phyloP scores from a whole-genome alignment of 2,888 invertebrate genomes.

The Agrilus mali region DNA sequence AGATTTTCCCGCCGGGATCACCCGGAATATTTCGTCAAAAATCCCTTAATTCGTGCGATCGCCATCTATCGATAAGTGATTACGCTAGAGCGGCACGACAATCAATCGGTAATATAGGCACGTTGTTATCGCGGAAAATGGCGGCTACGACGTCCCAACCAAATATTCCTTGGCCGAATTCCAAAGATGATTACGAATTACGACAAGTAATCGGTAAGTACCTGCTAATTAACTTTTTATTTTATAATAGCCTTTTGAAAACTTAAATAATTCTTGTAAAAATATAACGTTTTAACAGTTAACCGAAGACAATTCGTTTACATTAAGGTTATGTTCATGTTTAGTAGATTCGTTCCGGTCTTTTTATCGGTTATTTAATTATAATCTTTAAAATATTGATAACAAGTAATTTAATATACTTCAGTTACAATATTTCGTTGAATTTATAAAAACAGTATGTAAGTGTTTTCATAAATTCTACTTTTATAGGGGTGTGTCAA shows the following conservation, averaged over 20 bases:
- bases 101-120: slow-evolving; percentile 36
- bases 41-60: slow-evolving; percentile 32
- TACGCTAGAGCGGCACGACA: slow-evolving; percentile 33
- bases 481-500: slow-evolving; percentile 9
- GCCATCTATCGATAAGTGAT: slow-evolving; percentile 29
- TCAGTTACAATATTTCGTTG: too few relatives aligned
- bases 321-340: slow-evolving; percentile 28
- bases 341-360: slow-evolving; percentile 28
- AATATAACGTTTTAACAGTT: slow-evolving; percentile 1
- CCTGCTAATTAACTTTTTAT: slow-evolving; percentile 12
- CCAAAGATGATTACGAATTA: slow-evolving; percentile 83
- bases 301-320: slow-evolving; percentile 4
- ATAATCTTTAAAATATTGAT: neutral
- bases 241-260: neutral
- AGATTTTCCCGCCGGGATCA: slow-evolving; percentile 45
- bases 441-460: too few relatives aligned
- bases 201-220: slow-evolving; percentile 84
- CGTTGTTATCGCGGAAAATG: slow-evolving; percentile 48
- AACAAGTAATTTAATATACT: neutral
- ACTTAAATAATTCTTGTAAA: neutral
- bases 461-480: too few relatives aligned
- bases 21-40: slow-evolving; percentile 48
- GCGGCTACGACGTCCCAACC: slow-evolving; percentile 41
- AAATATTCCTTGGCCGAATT: slow-evolving; percentile 68
- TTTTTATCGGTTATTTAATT: slow-evolving; percentile 13